Evolutionary conservation across 2,113 vertebrate genomes (phyloP).

Genomic region (Pelecanoides urinatrix): DNA sequence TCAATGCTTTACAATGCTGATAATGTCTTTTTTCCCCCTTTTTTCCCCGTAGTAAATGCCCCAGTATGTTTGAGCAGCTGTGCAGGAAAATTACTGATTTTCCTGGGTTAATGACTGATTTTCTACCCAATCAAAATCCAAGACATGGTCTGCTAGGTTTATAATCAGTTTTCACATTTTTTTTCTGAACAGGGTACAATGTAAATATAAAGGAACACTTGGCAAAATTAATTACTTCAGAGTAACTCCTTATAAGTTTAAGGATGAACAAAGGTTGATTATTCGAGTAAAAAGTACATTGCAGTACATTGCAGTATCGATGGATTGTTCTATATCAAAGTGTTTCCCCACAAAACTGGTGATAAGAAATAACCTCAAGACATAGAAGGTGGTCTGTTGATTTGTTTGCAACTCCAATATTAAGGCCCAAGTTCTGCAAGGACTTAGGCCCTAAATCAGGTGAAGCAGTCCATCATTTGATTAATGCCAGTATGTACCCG

Average conservation of each 20-base stretch:
- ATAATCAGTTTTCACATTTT: background rate
- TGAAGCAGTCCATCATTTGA: background rate
- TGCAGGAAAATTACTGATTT: constrained; percentile 47
- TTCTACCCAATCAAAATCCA: constrained; percentile 42
- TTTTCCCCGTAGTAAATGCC: background rate
- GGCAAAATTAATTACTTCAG: background rate
- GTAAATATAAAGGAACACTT: background rate
- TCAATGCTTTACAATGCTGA: constrained; percentile 66
- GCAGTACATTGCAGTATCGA: background rate
- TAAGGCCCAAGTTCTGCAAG: background rate
- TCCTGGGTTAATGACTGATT: constrained; percentile 41
- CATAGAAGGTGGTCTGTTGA: background rate
- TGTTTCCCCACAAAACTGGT: background rate
- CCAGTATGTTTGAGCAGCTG: constrained; percentile 22
- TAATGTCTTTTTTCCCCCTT: background rate
- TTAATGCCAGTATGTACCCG: background rate
- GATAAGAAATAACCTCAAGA: background rate
- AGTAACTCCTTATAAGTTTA: background rate
- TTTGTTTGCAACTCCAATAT: background rate
- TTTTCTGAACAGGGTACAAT: background rate
- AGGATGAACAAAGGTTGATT: background rate
- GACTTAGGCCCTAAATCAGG: background rate
- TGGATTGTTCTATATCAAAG: background rate
- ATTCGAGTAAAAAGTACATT: background rate
- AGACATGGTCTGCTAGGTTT: background rate